Percentiles rank a stretch among this genome's conserved stretches.
phyloP scores from a whole-genome alignment of 1,140 invertebrate genomes.

The Plodia interpunctella region DNA sequence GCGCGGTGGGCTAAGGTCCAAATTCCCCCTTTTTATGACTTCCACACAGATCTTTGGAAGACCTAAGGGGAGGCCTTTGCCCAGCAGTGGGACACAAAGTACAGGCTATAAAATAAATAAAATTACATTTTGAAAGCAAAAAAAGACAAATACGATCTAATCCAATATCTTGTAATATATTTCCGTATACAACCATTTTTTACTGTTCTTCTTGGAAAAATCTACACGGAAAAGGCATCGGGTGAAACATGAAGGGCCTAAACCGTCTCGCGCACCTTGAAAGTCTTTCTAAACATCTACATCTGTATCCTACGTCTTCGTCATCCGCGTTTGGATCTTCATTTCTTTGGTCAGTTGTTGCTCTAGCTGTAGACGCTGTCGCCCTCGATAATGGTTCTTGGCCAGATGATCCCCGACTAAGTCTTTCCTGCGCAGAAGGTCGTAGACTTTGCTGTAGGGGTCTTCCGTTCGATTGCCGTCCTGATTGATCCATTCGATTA shows the following conservation, averaged over 20 bases:
- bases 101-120: no score
- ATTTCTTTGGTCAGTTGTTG: background rate
- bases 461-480: background rate
- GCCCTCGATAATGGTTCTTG: background rate
- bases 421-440: background rate
- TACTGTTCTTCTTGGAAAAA: background rate
- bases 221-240: slow-evolving; percentile 12
- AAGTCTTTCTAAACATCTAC: slow-evolving; percentile 9
- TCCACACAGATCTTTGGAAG: no score
- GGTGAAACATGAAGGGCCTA: background rate
- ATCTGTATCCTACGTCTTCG: background rate
- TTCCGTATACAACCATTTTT: background rate
- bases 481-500: no score
- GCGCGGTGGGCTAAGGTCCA: no score
- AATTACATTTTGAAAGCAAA: no score
- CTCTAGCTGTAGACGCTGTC: slow-evolving; percentile 4
- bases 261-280: slow-evolving; percentile 6
- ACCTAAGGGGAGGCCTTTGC: no score
- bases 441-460: background rate
- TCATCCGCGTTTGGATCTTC: background rate
- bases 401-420: background rate
- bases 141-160: no score
- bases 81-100: no score
- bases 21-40: no score
- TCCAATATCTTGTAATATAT: no score